Conservation (phyloP, 2,113 vertebrate genomes). For the Piprites chloris region DNA sequence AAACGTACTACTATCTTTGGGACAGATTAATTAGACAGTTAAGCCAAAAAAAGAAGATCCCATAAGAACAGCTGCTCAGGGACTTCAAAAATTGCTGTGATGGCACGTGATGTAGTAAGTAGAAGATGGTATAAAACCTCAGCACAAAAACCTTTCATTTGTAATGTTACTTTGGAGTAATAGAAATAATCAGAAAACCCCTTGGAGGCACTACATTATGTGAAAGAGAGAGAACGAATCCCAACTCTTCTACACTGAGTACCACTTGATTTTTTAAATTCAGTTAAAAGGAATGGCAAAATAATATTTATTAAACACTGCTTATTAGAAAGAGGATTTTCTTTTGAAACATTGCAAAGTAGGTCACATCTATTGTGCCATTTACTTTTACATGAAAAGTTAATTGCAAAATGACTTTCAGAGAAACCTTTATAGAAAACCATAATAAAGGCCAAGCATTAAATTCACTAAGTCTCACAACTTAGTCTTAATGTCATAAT, state of each 20-base stretch:
- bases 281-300: background rate
- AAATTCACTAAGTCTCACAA: background rate
- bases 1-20: background rate
- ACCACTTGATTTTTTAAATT: background rate
- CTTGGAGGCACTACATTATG: background rate
- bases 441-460: background rate
- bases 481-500: background rate
- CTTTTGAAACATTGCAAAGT: conserved; percentile 7
- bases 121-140: background rate
- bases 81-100: background rate
- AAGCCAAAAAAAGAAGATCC: background rate
- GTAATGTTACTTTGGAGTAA: background rate
- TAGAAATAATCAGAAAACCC: background rate
- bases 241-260: background rate
- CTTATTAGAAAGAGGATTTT: background rate
- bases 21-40: background rate
- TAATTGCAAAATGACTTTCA: background rate
- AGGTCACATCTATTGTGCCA: background rate
- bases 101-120: background rate
- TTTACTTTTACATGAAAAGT: background rate
- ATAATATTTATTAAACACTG: background rate
- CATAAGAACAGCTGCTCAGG: background rate
- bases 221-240: background rate
- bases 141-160: background rate
- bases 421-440: background rate